Percentiles rank a stretch among this genome's conserved stretches.
phyloP scores from a whole-genome alignment of 2,113 vertebrate genomes.

The Amblyornis subalaris region DNA sequence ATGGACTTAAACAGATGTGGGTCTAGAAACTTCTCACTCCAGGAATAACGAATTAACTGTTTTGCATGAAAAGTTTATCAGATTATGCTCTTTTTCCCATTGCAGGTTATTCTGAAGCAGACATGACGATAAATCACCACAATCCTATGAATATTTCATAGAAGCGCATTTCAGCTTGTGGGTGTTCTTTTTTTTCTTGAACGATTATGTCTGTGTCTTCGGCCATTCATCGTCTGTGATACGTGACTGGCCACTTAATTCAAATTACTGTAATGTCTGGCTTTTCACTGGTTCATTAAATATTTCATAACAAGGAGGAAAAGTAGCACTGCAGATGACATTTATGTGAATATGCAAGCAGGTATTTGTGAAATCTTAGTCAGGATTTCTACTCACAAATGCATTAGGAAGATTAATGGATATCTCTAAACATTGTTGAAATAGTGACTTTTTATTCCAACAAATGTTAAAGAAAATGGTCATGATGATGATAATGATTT shows the following conservation, averaged over 20 bases:
- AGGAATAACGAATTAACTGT: background rate
- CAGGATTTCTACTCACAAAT: background rate
- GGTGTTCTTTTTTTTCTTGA: background rate
- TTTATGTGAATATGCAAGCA: background rate
- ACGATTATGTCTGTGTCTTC: background rate
- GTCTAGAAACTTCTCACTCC: background rate
- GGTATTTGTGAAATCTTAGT: background rate
- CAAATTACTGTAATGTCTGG: background rate
- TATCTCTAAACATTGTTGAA: background rate
- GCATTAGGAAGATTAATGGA: background rate
- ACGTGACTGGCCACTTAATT: constrained; percentile 9
- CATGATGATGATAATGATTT: background rate
- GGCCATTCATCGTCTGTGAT: background rate
- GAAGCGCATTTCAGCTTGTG: background rate
- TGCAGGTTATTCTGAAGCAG: background rate
- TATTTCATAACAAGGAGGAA: background rate
- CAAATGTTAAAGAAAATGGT: background rate
- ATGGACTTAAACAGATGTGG: background rate
- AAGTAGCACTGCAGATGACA: background rate
- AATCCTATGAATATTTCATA: constrained; percentile 28
- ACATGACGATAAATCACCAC: background rate
- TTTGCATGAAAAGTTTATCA: constrained; percentile 27
- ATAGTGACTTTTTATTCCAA: background rate
- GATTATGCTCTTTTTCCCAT: background rate
- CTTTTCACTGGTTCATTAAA: constrained; percentile 20